These are phyloP conservation scores for Peromyscus nudipes DNA, from an alignment of 2,797 vertebrate species.

Conservation along the genomic window DNA sequence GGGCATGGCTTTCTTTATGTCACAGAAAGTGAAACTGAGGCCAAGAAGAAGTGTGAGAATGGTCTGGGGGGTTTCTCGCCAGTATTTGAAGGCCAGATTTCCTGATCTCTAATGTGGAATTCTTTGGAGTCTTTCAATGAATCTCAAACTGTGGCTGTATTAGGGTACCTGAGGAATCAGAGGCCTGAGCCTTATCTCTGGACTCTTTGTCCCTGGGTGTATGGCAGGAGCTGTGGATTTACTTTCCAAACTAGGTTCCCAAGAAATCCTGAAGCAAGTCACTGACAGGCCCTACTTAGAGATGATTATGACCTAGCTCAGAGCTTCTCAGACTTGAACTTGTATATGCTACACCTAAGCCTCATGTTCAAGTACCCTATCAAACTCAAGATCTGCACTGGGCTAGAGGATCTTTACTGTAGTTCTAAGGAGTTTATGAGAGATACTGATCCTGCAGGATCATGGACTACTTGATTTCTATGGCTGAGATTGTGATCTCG, in stretches of 20 bases:
- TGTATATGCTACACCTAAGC: fast-evolving
- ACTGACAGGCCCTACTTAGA: not conserved
- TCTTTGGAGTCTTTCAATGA: fast-evolving
- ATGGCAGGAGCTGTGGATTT: not conserved
- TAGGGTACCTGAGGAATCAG: not conserved
- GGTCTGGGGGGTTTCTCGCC: not conserved
- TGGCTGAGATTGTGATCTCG: not conserved
- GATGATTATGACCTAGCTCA: not conserved
- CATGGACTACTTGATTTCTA: fast-evolving
- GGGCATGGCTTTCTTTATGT: not conserved
- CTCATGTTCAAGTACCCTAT: fast-evolving
- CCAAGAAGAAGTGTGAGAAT: not conserved
- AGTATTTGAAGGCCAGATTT: not conserved
- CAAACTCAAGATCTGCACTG: not conserved
- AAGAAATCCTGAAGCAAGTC: not conserved
- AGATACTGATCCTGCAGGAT: too few species aligned
- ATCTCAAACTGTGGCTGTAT: not conserved
- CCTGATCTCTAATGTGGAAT: not conserved
- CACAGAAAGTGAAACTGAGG: not conserved
- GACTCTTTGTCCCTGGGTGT: not conserved
- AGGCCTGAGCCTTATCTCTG: not conserved
- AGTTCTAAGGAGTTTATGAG: not conserved
- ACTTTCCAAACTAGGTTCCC: not conserved
- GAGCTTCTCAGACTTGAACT: not conserved
- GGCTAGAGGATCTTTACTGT: fast-evolving